phyloP scores from a whole-genome alignment of 2,113 vertebrate genomes.

The Notiomystis cincta region DNA sequence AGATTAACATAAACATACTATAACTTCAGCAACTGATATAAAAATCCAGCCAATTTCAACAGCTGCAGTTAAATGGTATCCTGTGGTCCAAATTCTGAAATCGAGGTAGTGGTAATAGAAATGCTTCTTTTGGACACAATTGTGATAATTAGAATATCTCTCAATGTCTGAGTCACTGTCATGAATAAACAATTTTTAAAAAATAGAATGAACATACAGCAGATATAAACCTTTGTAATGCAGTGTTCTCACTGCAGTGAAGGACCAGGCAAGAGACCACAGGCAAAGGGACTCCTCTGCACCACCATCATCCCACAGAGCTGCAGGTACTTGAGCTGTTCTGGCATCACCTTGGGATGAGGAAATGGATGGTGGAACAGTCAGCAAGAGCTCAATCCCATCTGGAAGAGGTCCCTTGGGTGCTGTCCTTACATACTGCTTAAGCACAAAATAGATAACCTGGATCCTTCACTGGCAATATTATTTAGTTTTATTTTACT shows the following conservation, averaged over 20 bases:
- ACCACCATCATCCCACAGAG: not conserved
- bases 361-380: not conserved
- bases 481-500: not conserved
- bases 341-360: not conserved
- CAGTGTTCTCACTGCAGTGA: not conserved
- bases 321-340: not conserved
- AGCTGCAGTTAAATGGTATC: constrained; percentile 22
- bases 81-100: constrained; percentile 15
- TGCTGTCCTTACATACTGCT: not conserved
- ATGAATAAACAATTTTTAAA: not conserved
- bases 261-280: not conserved
- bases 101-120: not conserved
- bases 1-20: not conserved
- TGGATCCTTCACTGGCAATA: not conserved
- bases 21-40: not conserved
- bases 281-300: not conserved
- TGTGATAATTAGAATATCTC: not conserved
- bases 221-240: not conserved
- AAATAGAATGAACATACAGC: not conserved
- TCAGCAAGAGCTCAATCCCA: not conserved
- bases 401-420: not conserved
- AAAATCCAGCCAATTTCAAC: constrained; percentile 42
- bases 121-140: not conserved
- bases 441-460: not conserved
- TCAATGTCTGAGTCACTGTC: not conserved